Base-by-base conservation (phyloP, 2,888 invertebrate genomes). In the Standfussiana lucernea region DNA sequence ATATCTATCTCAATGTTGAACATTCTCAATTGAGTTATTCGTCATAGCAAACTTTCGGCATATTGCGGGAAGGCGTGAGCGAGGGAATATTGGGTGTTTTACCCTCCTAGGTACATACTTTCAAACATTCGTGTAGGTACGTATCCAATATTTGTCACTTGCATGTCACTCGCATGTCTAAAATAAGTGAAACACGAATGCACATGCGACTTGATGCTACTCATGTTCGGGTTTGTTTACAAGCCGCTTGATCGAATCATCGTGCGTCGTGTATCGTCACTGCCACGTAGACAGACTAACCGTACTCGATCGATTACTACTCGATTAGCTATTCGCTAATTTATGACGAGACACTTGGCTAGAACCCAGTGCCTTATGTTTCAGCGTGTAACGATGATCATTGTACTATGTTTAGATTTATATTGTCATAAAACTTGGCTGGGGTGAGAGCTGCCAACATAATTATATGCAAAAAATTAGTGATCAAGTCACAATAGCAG, bases 401-500 rank as follows among this genome's bases (percentile, higher is more conserved):
- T 79, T 86, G 75, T 85, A 86, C 93, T 94, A 94, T 91, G 88
- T 92, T 92, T 94, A 93, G 92, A 89, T 92, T 90, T 85, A 91
- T 92, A 89, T 89, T 89, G 89, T 92, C 93, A 92, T 92, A 93
- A 92, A 92, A 92, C 82, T 88, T 78, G 78, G 74, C 68, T 66
- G 42, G 74, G 69, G 77, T 70, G 77, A 77, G 79, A 79, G 83
- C 79, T 91, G 91, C 90, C 90, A 90, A 90, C 69, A 71, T 37
- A 15, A 61, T 62, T 47, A 75, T 74, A 80, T 72, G 71, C 47
- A 79, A 88, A 83, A 87, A 83, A 80, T 74, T 2, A 50, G 40
- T 80, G 77, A 86, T 84, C 67, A 83, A 85, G 84, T 79, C 84
- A 84, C 79, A 85, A 86, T 85, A 87, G 82, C 78, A 74, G 76